phyloP scores from a whole-genome alignment of 2,888 invertebrate genomes.

The Ditula angustiorana region DNA sequence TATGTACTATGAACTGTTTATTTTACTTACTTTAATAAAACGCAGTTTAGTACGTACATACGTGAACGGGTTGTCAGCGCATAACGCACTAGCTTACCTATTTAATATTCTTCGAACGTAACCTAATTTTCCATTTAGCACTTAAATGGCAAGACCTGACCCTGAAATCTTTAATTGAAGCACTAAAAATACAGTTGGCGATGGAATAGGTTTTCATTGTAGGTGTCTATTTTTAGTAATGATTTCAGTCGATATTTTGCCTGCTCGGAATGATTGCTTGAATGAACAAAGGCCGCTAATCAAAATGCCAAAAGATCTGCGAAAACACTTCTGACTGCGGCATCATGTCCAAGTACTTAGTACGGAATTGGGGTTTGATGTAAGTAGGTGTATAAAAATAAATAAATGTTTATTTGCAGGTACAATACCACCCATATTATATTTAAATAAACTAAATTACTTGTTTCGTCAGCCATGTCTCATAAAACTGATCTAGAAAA shows the following conservation, averaged over 20 bases:
- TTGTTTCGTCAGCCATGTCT: too few species aligned
- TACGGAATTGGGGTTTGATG: not conserved
- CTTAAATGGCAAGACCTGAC: conserved; percentile 15
- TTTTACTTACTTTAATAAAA: too few species aligned
- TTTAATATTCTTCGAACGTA: not conserved
- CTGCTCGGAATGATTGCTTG: conserved; percentile 3
- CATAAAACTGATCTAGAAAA: too few species aligned
- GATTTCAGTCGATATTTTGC: conserved; percentile 20
- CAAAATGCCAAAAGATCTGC: conserved; percentile 7
- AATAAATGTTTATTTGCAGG: too few species aligned
- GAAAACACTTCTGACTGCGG: conserved; percentile 3
- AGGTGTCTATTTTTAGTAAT: conserved; percentile 25
- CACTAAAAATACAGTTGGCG: conserved; percentile 34
- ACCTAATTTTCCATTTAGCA: not conserved
- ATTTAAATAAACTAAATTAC: too few species aligned
- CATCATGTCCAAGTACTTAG: not conserved
- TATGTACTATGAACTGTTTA: too few species aligned
- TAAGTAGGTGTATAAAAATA: too few species aligned
- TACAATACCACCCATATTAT: too few species aligned
- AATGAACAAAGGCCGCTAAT: conserved; percentile 23
- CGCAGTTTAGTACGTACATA: not conserved
- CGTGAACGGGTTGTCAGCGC: not conserved
- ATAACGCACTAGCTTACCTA: not conserved
- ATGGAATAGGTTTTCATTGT: conserved; percentile 20
- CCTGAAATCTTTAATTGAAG: conserved; percentile 28